Conservation (phyloP, 2,888 invertebrate genomes). For the Camptogramma bilineatum region DNA sequence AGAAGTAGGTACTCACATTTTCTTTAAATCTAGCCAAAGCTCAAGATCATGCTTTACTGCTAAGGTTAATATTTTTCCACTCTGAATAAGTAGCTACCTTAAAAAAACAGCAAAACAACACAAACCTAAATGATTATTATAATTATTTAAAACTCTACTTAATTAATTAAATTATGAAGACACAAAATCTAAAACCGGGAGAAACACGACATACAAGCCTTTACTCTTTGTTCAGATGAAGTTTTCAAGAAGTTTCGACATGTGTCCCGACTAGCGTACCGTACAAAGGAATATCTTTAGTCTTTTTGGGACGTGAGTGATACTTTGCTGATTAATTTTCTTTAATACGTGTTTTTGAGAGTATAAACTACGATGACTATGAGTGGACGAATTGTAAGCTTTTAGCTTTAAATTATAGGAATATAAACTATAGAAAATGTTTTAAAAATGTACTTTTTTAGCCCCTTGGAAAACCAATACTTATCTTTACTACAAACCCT, state of each 20-base stretch:
- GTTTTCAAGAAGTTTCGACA: constrained; percentile 77
- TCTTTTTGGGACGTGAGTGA: constrained; percentile 32
- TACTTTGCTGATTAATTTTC: constrained; percentile 8
- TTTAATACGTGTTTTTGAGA: not conserved
- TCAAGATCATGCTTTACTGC: too few species aligned
- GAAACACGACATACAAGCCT: constrained; percentile 68
- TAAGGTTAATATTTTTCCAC: too few species aligned
- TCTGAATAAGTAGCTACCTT: too few species aligned
- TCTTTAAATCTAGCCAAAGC: too few species aligned
- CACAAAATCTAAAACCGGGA: constrained; percentile 53
- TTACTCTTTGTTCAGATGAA: constrained; percentile 70
- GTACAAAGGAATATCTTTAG: constrained; percentile 45
- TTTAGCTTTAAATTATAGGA: too few species aligned
- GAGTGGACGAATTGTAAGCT: not conserved
- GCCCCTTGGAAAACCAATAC: too few species aligned
- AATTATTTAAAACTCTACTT: constrained; percentile 52
- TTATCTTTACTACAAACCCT: too few species aligned
- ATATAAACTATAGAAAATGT: too few species aligned
- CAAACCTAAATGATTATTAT: constrained; percentile 42
- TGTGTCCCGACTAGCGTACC: constrained; percentile 67
- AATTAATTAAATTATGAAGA: constrained; percentile 61
- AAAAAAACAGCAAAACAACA: too few species aligned
- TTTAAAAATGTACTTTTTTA: too few species aligned
- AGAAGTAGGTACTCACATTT: too few species aligned
- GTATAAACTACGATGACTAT: not conserved